These are phyloP conservation scores for Adelges cooleyi DNA, from an alignment of 1,140 invertebrate species.

Conservation along the genomic window DNA sequence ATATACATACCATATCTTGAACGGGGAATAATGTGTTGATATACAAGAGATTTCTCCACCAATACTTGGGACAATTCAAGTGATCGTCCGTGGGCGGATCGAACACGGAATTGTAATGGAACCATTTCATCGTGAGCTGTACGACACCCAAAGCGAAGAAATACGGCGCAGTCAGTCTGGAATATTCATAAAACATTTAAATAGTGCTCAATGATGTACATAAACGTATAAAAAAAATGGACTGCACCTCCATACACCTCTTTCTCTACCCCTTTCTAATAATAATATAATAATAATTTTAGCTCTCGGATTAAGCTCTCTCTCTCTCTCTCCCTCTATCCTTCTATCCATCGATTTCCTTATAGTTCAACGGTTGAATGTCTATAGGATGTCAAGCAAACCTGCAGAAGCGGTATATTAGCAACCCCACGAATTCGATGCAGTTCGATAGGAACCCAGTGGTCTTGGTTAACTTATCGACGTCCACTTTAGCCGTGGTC, in stretches of 20 bases:
- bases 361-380: too few species aligned
- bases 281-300: too few species aligned
- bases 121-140: constrained; percentile 69
- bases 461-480: constrained; percentile 52
- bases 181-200: too few species aligned
- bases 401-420: constrained; percentile 64
- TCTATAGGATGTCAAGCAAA: constrained; percentile 34
- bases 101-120: constrained; percentile 65
- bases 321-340: too few species aligned
- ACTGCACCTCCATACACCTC: too few species aligned
- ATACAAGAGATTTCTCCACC: constrained; percentile 75
- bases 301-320: too few species aligned
- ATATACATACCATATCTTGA: constrained; percentile 65
- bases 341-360: too few species aligned
- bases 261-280: too few species aligned
- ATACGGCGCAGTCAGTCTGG: constrained; percentile 67
- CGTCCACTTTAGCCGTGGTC: constrained; percentile 62
- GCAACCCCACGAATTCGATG: constrained; percentile 63
- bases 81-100: constrained; percentile 68
- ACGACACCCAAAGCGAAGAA: constrained; percentile 68
- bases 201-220: too few species aligned
- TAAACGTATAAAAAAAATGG: too few species aligned
- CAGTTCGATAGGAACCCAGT: constrained; percentile 55
- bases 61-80: constrained; percentile 67
- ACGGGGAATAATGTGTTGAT: constrained; percentile 74